These are phyloP conservation scores for Tadarida brasiliensis DNA, from an alignment of 2,797 vertebrate genomes.

Conservation along the genomic window DNA sequence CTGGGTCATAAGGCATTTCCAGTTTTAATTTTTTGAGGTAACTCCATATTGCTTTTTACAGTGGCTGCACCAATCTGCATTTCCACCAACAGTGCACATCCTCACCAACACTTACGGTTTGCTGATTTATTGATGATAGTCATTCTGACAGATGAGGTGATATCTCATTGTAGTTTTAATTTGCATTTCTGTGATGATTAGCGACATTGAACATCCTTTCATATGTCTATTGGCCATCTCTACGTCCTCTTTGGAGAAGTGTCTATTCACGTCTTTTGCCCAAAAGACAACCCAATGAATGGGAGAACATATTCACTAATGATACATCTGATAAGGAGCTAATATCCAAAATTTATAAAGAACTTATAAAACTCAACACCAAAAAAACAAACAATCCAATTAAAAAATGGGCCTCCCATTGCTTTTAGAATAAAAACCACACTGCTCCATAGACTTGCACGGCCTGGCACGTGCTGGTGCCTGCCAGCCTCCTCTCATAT, in stretches of 20 bases:
- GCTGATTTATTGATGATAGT: not conserved
- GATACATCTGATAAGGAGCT: not conserved
- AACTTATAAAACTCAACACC: not conserved
- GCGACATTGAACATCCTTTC: not conserved
- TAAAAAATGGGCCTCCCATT: not conserved
- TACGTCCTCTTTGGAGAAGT: not conserved
- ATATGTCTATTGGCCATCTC: not conserved
- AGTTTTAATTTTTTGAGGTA: not conserved
- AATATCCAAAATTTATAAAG: not conserved
- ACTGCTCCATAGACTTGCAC: not conserved
- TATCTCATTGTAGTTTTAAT: not conserved
- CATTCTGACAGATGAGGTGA: not conserved
- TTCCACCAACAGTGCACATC: not conserved
- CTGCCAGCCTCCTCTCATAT: not conserved
- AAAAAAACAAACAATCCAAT: not conserved
- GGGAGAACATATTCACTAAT: not conserved
- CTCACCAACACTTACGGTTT: not conserved
- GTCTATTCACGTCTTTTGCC: not conserved
- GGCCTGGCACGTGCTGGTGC: too few species aligned
- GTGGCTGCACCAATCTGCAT: not conserved
- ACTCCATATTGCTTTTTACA: not conserved
- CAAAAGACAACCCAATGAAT: not conserved
- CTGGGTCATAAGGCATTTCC: not conserved
- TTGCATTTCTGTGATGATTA: not conserved
- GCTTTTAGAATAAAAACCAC: not conserved